Percentiles rank a stretch among this genome's conserved stretches.
phyloP scores from a whole-genome alignment of 1,140 invertebrate species.

The Tetramorium alpestre region DNA sequence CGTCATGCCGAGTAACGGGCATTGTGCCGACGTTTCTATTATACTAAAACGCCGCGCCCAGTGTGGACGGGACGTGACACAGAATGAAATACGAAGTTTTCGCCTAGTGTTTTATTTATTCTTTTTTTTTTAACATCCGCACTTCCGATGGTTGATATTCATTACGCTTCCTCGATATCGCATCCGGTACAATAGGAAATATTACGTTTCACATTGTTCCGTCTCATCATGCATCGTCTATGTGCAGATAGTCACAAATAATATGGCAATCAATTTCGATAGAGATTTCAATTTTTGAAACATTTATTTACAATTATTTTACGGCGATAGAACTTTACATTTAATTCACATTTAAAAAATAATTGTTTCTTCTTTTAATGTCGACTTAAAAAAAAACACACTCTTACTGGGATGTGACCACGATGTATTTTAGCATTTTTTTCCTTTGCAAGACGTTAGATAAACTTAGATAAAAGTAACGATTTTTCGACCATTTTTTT shows the following conservation, averaged over 20 bases:
- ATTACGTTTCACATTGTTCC: conserved; percentile 4
- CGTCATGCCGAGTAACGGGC: conserved; percentile 42
- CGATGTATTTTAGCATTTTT: too few species aligned
- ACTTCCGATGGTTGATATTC: conserved; percentile 50
- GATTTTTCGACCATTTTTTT: not conserved
- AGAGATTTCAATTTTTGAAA: not conserved
- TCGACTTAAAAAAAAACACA: too few species aligned
- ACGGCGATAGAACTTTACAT: not conserved
- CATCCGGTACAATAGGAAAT: conserved; percentile 1
- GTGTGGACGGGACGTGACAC: conserved; percentile 52
- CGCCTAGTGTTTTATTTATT: conserved; percentile 32
- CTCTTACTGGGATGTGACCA: too few species aligned
- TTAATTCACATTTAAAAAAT: not conserved
- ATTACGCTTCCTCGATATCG: not conserved
- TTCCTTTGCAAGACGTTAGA: not conserved
- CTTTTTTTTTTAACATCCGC: conserved; percentile 31
- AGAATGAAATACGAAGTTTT: conserved; percentile 60
- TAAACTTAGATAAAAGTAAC: conserved; percentile 23
- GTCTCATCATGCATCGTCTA: not conserved
- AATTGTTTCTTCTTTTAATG: too few species aligned
- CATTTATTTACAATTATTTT: too few species aligned
- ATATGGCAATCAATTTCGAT: not conserved
- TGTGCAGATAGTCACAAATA: not conserved
- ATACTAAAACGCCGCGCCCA: conserved; percentile 53
- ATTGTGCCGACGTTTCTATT: conserved; percentile 61